A percentile compares a stretch with the other conserved stretches of the same genome.
These are phyloP conservation scores for Macrocentrus cingulum DNA, from an alignment of 1,140 invertebrate species.

Conservation along the genomic window DNA sequence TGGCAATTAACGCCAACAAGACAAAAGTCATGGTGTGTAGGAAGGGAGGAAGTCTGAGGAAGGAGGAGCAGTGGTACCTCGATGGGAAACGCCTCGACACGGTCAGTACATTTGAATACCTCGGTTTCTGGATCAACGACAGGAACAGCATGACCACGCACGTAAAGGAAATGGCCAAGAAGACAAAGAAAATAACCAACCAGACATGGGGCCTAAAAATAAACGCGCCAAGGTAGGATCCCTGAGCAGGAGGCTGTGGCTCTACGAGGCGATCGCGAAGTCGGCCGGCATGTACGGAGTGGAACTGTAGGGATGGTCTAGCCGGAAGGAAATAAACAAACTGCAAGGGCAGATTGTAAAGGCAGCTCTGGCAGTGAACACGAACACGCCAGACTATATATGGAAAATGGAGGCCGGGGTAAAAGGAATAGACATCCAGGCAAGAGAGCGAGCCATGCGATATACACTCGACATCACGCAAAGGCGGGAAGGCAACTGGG, in stretches of 20 bases:
- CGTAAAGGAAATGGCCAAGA: constrained; percentile 3
- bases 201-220: constrained; percentile 8
- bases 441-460: not conserved
- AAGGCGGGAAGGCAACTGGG: constrained; percentile 1
- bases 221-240: constrained; percentile 9
- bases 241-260: constrained; percentile 14
- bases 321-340: constrained; percentile 1
- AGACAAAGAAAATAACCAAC: constrained; percentile 19
- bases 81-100: constrained; percentile 15
- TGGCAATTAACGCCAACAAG: constrained; percentile 15
- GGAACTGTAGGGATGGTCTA: constrained; percentile 22
- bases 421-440: constrained; percentile 6
- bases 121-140: not conserved
- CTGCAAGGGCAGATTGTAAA: constrained; percentile 5
- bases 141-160: constrained; percentile 5
- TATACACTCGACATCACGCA: not conserved
- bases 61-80: constrained; percentile 9
- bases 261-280: constrained; percentile 21
- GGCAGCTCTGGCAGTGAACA: constrained; percentile 9
- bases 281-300: constrained; percentile 13
- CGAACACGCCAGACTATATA: not conserved
- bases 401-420: constrained; percentile 8
- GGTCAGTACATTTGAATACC: not conserved
- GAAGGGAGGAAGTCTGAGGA: constrained; percentile 3
- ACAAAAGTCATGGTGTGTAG: constrained; percentile 25